Evolutionary conservation across 1,140 invertebrate species (phyloP).

Genomic region (Drosophila trapezifrons): DNA sequence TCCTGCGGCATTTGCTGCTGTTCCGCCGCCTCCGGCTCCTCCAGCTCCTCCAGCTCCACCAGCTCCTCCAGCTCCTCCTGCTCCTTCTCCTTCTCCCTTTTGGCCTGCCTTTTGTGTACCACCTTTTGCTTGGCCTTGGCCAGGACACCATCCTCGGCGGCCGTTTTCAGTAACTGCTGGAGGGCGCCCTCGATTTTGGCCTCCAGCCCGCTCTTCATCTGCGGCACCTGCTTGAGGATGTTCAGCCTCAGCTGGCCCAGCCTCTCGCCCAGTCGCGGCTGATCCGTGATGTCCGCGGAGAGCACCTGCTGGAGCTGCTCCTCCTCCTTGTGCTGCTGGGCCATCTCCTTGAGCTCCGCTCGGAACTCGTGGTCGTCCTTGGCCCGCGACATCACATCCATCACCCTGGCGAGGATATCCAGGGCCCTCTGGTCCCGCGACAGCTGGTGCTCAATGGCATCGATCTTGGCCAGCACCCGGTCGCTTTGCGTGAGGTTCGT

Average conservation of each 20-base stretch:
- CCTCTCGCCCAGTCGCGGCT: slow-evolving; percentile 36
- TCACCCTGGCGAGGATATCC: slow-evolving; percentile 63
- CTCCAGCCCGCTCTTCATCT: slow-evolving; percentile 67
- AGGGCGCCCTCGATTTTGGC: slow-evolving; percentile 67
- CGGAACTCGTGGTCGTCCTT: slow-evolving; percentile 61
- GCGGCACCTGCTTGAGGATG: slow-evolving; percentile 56
- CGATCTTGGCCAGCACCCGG: slow-evolving; percentile 49
- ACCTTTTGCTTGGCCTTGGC: slow-evolving; percentile 65
- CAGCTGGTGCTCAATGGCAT: slow-evolving; percentile 73
- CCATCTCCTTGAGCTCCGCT: slow-evolving; percentile 39
- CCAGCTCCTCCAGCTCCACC: not conserved
- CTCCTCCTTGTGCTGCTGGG: slow-evolving; percentile 34
- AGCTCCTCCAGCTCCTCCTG: not conserved
- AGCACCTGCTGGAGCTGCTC: slow-evolving; percentile 33
- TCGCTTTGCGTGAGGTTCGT: slow-evolving; percentile 30
- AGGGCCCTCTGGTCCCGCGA: slow-evolving; percentile 62
- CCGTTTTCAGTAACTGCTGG: slow-evolving; percentile 58
- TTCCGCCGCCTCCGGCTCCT: not conserved
- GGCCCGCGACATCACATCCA: slow-evolving; percentile 61
- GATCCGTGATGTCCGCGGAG: slow-evolving; percentile 21
- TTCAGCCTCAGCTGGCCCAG: slow-evolving; percentile 49
- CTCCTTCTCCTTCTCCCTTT: not conserved
- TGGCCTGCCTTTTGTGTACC: slow-evolving; percentile 44
- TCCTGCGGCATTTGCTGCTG: slow-evolving; percentile 27
- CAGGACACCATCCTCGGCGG: slow-evolving; percentile 53